A percentile compares a stretch with the other conserved stretches of the same genome.
Conservation (phyloP, 1,140 invertebrate species). For the Tetramorium alpestre region DNA sequence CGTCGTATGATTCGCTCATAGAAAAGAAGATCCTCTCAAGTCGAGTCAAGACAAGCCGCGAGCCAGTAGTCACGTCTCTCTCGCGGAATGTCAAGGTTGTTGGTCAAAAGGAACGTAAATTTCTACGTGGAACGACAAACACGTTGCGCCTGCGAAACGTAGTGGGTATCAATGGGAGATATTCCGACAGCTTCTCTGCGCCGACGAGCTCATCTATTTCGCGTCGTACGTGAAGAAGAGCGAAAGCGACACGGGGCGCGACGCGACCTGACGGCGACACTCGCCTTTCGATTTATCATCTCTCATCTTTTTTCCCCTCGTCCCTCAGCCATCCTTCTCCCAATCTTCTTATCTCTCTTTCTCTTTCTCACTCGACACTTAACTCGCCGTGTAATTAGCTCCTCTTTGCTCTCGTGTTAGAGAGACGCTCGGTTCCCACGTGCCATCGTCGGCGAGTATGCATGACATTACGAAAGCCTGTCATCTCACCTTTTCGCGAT, state of each 20-base stretch:
- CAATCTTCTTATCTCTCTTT: background rate
- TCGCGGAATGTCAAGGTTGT: slow-evolving; percentile 71
- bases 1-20: slow-evolving; percentile 29
- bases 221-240: slow-evolving; percentile 20
- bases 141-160: slow-evolving; percentile 6
- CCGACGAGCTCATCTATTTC: slow-evolving; percentile 66
- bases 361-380: background rate
- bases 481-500: slow-evolving; percentile 39
- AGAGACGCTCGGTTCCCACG: slow-evolving; percentile 23
- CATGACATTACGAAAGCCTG: slow-evolving; percentile 40
- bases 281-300: slow-evolving; percentile 12
- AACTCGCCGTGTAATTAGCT: slow-evolving; percentile 52
- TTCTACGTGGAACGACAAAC: slow-evolving; percentile 62
- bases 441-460: slow-evolving; percentile 15
- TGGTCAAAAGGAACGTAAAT: slow-evolving; percentile 57
- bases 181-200: slow-evolving; percentile 26
- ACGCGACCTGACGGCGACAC: background rate
- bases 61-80: slow-evolving; percentile 58
- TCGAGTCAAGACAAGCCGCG: background rate
- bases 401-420: slow-evolving; percentile 42
- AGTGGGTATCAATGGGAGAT: slow-evolving; percentile 56
- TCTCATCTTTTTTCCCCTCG: background rate
- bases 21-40: slow-evolving; percentile 33
- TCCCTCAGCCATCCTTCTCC: background rate
- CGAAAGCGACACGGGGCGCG: background rate